These are phyloP conservation scores for Archilochus colubris DNA, from an alignment of 2,113 vertebrate genomes.

Conservation along the genomic window DNA sequence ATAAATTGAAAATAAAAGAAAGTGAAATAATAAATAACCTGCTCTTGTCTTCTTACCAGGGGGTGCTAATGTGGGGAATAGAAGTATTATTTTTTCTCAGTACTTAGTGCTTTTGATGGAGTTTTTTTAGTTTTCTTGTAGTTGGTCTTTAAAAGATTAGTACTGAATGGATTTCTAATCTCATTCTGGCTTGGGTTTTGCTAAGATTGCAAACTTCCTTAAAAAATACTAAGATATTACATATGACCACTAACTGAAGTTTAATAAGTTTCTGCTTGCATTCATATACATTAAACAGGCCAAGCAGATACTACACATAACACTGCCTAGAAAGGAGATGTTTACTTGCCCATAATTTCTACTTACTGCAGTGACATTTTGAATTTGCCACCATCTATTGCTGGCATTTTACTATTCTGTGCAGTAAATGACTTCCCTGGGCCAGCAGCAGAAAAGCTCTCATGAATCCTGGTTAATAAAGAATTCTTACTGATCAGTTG, in stretches of 20 bases:
- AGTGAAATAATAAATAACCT: neutral
- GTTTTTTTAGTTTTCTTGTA: neutral
- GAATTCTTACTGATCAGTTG: neutral
- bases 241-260: constrained; percentile 45
- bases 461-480: constrained; percentile 9
- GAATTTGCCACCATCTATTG: constrained; percentile 45
- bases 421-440: neutral
- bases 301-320: constrained; percentile 27
- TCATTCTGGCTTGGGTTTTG: neutral
- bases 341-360: constrained; percentile 43
- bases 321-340: neutral
- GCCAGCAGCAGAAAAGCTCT: constrained; percentile 14
- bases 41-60: constrained; percentile 13
- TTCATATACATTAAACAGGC: constrained; percentile 38
- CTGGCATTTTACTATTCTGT: neutral
- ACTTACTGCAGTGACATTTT: constrained; percentile 67
- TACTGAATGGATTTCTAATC: constrained; percentile 65
- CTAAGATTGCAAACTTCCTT: constrained; percentile 45
- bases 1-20: constrained; percentile 31
- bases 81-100: neutral
- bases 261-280: constrained; percentile 49
- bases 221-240: constrained; percentile 32
- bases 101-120: constrained; percentile 7
- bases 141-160: constrained; percentile 9
- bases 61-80: constrained; percentile 5